Evolutionary conservation across 2,888 invertebrate genomes (phyloP), one percentile per base, ranked within the genome.

Genomic region (Melanchra persicariae): DNA sequence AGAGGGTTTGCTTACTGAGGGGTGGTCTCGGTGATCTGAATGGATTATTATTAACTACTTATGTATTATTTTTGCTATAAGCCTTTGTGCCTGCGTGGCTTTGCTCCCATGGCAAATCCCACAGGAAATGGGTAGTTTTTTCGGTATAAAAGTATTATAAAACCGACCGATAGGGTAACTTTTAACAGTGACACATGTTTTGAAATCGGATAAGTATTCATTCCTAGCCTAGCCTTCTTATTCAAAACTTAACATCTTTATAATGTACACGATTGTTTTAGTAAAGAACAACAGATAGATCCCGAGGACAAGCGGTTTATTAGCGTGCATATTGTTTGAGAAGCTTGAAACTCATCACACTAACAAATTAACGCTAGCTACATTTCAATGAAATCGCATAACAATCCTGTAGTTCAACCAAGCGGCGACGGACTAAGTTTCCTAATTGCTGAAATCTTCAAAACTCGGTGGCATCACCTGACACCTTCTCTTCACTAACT

Each of bases 361-460:
- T 9, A 58, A 37, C 9, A 1, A 40, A 22, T 40, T n/a, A 1
- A n/a, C 17, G 22, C 17, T 17, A 40, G 40, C 22, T 17, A 22
- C 17, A 19, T 43, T 43, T 9, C 17, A 59, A 15, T 24, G 22
- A 26, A 30, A 47, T 30, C 30, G 30, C 51, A n/a, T 24, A 37
- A 37, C n/a, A 22, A 37, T 26, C 15, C n/a, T 17, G 4, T 37
- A 37, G 30, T 30, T 34, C 12, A 8, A 57, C 34, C 37, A 47
- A 1, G 8, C 19, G 6, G 24, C 45, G 10, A 43, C 12, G 12
- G n/a, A 17, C 45, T 61, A 40, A 30, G 24, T 60, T 59, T 52
- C 9, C 43, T 22, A 68, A 74, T 75, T 69, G 63, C 59, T 49
- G 59, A 26, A 64, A 76, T 51, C 37, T 59, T 49, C 52, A 34